Percentiles rank a stretch among this genome's conserved stretches.
Evolutionary conservation across 2,888 invertebrate species (phyloP).

Genomic region (Panzeria rudis): DNA sequence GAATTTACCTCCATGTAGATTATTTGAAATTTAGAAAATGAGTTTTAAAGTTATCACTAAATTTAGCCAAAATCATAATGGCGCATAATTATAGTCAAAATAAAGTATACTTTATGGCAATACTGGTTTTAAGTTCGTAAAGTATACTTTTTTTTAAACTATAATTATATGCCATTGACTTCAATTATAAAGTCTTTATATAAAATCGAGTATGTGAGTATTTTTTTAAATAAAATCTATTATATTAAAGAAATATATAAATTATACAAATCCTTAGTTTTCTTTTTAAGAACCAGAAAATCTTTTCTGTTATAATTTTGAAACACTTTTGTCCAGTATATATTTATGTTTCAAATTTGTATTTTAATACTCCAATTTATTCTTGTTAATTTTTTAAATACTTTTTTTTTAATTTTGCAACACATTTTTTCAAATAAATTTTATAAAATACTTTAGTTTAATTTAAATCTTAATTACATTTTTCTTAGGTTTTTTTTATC

Average conservation of each 20-base stretch:
- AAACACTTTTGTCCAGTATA: slow-evolving; percentile 10
- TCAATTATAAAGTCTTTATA: too few species aligned
- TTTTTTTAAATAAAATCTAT: too few species aligned
- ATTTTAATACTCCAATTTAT: neutral
- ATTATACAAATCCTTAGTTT: slow-evolving; percentile 49
- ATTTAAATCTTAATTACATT: slow-evolving; percentile 49
- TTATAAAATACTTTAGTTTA: slow-evolving; percentile 19
- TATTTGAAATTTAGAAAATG: too few species aligned
- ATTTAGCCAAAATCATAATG: too few species aligned
- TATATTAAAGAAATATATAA: neutral
- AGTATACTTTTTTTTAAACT: too few species aligned
- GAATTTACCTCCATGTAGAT: too few species aligned
- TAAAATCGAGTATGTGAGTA: neutral
- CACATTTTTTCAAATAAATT: slow-evolving; percentile 20
- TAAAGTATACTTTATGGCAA: too few species aligned
- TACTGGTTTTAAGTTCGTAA: too few species aligned
- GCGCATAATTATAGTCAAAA: too few species aligned
- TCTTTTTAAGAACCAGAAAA: neutral
- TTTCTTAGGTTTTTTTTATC: slow-evolving; percentile 19
- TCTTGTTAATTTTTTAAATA: slow-evolving; percentile 9
- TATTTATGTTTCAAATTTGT: neutral
- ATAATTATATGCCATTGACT: too few species aligned
- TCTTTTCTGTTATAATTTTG: neutral
- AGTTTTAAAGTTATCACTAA: too few species aligned
- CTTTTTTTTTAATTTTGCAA: slow-evolving; percentile 50